Evolutionary conservation across 2,113 vertebrate genomes (phyloP), one percentile per base, ranked within the genome.

Genomic region (Rhinichthys klamathensis): DNA sequence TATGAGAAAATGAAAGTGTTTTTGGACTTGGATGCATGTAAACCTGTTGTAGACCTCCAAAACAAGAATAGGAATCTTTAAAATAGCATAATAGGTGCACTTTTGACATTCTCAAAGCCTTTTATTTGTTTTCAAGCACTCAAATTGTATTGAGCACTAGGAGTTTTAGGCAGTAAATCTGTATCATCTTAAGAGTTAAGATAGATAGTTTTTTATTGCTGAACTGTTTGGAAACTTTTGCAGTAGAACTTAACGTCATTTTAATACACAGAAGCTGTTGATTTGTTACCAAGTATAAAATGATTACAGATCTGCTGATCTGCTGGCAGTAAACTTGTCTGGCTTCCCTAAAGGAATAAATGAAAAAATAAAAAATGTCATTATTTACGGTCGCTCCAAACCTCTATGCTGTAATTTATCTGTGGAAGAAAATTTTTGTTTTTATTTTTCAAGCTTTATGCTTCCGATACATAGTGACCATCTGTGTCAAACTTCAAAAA

Each of bases 201-300:
- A 46, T 15, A 25, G n/a, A 74, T 46, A 0, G 0, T 56, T 51
- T 70, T 70, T 46, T n/a, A 16, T 74, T 49, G 58, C 65, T 70
- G 18, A 38, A 21, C 56, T 13, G 15, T 67, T 60, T 1, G 7
- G 6, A 83, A 58, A 73, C 51, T 41, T 73, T 18, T 15, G 3
- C 60, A 54, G 35, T 4, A 56, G 54, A 18, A 27, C 38, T 56
- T 13, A 58, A 38, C 1, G 18, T 44, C 41, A 41, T 75, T 84
- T 74, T 75, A 74, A 74, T 61, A 65, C 27, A 49, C 25, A 23
- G 18, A 44, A 12, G 83, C 77, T 38, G 60, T 27, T 84, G 30
- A 61, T 82, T 69, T 54, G 32, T 70, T 32, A 23, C 16, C 23
- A 54, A 60, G 63, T 27, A 18, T 58, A 60, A 87, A 83, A 46